Evolutionary conservation across 2,797 vertebrate genomes (phyloP).

Genomic region (Anomalospiza imberbis): DNA sequence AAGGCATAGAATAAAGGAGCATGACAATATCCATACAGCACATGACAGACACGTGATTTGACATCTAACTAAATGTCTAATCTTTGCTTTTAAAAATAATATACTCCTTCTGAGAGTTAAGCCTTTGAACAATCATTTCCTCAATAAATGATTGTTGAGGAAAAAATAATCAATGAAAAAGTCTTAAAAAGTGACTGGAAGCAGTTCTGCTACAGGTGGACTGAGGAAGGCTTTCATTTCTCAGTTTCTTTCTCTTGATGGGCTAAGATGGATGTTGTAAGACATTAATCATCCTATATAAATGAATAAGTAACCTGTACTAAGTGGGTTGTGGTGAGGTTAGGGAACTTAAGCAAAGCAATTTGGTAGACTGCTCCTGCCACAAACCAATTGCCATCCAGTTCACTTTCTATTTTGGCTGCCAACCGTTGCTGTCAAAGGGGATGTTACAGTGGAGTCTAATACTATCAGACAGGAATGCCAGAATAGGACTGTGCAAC

Average conservation of each 20-base stretch:
- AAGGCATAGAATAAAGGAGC: background rate
- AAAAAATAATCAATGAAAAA: background rate
- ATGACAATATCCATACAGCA: background rate
- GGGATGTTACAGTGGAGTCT: background rate
- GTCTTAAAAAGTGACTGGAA: constrained; percentile 33
- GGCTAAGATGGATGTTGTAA: constrained; percentile 36
- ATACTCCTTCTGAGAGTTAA: background rate
- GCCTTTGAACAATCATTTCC: background rate
- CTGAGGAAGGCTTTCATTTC: constrained; percentile 35
- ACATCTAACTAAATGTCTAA: background rate
- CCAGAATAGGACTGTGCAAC: background rate
- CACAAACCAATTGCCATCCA: background rate
- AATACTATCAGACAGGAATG: background rate
- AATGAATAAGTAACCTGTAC: background rate
- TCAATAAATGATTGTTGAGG: background rate
- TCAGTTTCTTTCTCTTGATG: constrained; percentile 32
- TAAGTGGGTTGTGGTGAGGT: background rate
- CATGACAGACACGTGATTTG: background rate
- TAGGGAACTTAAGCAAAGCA: background rate
- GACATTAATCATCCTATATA: background rate
- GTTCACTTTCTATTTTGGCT: background rate
- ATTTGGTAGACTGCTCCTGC: background rate
- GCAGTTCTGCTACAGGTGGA: constrained; percentile 26
- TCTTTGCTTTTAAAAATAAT: background rate
- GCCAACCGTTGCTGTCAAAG: background rate